These are phyloP conservation scores for Corella eumyota DNA, from an alignment of 23 tunicate genomes.

Conservation along the genomic window DNA sequence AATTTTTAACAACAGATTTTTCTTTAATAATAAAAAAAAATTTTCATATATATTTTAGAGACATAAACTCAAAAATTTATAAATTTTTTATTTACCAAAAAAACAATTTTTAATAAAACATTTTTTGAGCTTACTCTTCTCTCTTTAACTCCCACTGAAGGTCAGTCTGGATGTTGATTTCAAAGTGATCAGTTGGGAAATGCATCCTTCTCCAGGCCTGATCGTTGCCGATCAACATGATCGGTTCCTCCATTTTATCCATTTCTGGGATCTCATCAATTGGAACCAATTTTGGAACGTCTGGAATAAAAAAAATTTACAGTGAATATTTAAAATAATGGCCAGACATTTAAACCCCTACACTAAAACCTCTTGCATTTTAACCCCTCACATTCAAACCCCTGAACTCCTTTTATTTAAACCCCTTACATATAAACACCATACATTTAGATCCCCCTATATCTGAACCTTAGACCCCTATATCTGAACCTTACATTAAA, in stretches of 20 bases:
- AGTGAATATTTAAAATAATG: too few species aligned
- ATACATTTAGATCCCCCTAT: too few species aligned
- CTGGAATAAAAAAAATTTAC: too few species aligned
- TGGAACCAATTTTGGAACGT: constrained; percentile 38
- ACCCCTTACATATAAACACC: too few species aligned
- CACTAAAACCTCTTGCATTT: too few species aligned
- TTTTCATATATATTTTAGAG: background rate
- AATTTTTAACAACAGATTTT: too few species aligned
- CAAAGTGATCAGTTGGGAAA: constrained; percentile 24
- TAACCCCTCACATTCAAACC: too few species aligned
- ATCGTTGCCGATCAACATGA: constrained; percentile 52
- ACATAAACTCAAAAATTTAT: background rate
- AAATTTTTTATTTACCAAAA: too few species aligned
- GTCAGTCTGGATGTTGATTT: constrained; percentile 46
- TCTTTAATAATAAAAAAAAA: background rate
- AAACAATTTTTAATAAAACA: background rate
- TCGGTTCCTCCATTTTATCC: constrained; percentile 64
- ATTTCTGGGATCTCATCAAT: constrained; percentile 53
- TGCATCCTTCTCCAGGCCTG: constrained; percentile 64
- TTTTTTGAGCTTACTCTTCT: constrained; percentile 51
- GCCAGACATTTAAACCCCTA: too few species aligned
- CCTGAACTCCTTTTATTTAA: too few species aligned
- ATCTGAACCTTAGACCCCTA: too few species aligned
- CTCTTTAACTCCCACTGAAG: constrained; percentile 72
- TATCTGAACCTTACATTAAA: too few species aligned